Base-by-base conservation (phyloP, 1,140 invertebrate genomes). In the Lepidurus arcticus region DNA sequence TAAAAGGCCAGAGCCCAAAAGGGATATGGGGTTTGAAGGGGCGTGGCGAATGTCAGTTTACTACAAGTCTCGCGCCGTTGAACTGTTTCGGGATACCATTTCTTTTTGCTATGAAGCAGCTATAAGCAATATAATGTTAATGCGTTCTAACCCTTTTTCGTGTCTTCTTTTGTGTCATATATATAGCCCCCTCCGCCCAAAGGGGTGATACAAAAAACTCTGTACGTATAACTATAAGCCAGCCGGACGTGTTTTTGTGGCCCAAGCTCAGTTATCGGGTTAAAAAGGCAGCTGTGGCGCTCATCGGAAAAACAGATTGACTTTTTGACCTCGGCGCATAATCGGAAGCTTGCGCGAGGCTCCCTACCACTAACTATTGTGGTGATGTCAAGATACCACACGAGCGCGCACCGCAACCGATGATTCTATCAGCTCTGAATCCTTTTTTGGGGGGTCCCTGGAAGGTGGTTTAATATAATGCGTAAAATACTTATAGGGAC, bases 41-140 rank as follows among this genome's bases (percentile, higher is more conserved):
- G 53, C 53, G 53, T 65, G 53, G 53, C 21, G 53, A 65, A 65
- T 65, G 53, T 65, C 53, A 65, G 53, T 65, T 65, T 65, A 65
- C n/a, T 11, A 13, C 53, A 16, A 65, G 53, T 65, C 53, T 65
- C 53, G 53, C 53, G 53, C 21, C 21, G 53, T 34, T 65, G n/a
- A 65, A 65, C 16, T 65, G 16, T 21, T 65, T 21, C 47, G 0
- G 13, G 47, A n/a, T n/a, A 65, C 11, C 13, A 13, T 65, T 11
- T 16, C 21, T 65, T 65, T 65, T 21, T n/a, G 16, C 0, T 13
- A 7, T 65, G 53, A 21, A 65, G 53, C 53, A 65, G 53, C 3
- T 0, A 10, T 7, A 65, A 65, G 53, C 13, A 16, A 65, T 21
- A 65, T 65, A 65, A 65, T 65, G 53, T 13, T 65, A 65, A 65